Conservation (phyloP, 2,888 invertebrate genomes). For the Apoderus coryli region DNA sequence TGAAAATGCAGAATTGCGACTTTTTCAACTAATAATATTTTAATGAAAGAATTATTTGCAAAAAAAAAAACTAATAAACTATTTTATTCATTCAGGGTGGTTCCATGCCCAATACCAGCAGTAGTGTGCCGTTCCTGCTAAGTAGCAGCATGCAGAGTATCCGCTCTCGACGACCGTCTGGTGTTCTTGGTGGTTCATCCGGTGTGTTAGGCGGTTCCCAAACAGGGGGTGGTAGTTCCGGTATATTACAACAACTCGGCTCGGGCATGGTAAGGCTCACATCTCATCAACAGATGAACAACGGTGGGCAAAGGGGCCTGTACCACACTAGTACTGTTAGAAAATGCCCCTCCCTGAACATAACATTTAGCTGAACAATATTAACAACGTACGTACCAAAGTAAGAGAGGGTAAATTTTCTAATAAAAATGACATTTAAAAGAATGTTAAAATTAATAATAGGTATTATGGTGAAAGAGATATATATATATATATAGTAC, state of each 20-base stretch:
- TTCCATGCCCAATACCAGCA: constrained; percentile 81
- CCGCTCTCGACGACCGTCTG: constrained; percentile 57
- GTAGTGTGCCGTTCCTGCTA: constrained; percentile 74
- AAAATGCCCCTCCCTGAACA: constrained; percentile 65
- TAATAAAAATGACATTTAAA: too few species aligned
- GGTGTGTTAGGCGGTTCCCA: constrained; percentile 35
- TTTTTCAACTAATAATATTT: too few species aligned
- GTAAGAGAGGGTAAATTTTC: too few species aligned
- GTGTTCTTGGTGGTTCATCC: constrained; percentile 55
- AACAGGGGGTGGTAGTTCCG: constrained; percentile 16
- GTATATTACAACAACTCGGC: constrained; percentile 77
- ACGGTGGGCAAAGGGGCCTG: constrained; percentile 11
- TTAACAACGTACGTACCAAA: too few species aligned
- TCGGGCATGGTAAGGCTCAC: constrained; percentile 86
- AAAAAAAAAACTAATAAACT: too few species aligned
- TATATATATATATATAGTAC: too few species aligned
- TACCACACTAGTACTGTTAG: constrained; percentile 35
- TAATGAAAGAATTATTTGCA: too few species aligned
- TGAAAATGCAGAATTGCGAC: too few species aligned
- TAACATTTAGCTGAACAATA: constrained; percentile 48
- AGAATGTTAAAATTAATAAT: too few species aligned
- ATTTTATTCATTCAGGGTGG: too few species aligned
- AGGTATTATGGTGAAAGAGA: too few species aligned
- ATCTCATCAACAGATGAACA: too few species aligned
- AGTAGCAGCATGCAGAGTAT: constrained; percentile 67